These are phyloP conservation scores for Tursiops truncatus DNA, from an alignment of 2,113 vertebrate genomes.

Conservation along the genomic window DNA sequence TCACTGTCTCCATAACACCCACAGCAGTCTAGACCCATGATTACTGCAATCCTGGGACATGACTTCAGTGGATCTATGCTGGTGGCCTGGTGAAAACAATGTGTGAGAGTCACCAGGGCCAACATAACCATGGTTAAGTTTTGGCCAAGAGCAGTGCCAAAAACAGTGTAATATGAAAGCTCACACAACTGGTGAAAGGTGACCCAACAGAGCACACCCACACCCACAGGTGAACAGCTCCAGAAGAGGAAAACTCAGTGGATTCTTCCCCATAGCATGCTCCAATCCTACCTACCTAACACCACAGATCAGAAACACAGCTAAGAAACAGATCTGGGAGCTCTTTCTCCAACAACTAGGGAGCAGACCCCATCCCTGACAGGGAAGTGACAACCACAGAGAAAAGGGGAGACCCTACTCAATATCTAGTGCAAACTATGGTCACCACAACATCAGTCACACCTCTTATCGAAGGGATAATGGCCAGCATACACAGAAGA, in stretches of 20 bases:
- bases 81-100: neutral
- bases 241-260: neutral
- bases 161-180: neutral
- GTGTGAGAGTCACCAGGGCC: neutral
- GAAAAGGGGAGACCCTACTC: neutral
- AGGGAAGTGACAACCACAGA: neutral
- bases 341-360: neutral
- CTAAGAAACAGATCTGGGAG: neutral
- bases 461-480: neutral
- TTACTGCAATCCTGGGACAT: neutral
- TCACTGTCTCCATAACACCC: neutral
- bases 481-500: neutral
- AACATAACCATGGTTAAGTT: neutral
- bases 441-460: neutral
- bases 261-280: neutral
- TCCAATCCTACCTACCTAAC: neutral
- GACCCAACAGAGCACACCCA: neutral
- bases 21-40: neutral
- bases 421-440: neutral
- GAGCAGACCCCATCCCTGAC: no score
- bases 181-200: neutral
- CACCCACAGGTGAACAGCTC: neutral
- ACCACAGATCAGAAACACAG: neutral
- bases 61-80: neutral
- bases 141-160: no score